Conservation (phyloP, 2,888 invertebrate species). For the Spodoptera littoralis region DNA sequence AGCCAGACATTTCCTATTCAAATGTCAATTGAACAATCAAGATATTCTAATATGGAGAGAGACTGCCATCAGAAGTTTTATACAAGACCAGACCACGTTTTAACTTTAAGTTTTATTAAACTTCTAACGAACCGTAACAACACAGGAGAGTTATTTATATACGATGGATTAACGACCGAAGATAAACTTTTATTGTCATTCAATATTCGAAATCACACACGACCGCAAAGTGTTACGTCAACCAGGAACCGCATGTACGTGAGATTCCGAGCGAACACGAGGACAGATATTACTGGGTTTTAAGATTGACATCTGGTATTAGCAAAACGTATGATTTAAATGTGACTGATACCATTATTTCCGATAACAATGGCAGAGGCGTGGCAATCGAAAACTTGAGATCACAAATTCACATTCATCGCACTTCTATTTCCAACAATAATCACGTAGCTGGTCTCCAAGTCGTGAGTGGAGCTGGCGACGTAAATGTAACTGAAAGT, state of each 20-base stretch:
- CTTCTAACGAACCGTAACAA: constrained; percentile 93
- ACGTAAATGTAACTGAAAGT: constrained; percentile 97
- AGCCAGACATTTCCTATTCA: constrained; percentile 96
- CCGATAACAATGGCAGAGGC: constrained; percentile 98
- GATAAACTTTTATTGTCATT: constrained; percentile 92
- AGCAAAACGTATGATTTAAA: constrained; percentile 95
- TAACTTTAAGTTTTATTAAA: constrained; percentile 96
- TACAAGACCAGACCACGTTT: constrained; percentile 92
- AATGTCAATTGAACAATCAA: constrained; percentile 94
- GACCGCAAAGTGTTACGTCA: constrained; percentile 96
- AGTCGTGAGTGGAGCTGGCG: constrained; percentile 96
- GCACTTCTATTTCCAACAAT: constrained; percentile 95
- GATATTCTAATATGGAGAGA: constrained; percentile 91
- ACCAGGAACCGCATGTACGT: constrained; percentile 94
- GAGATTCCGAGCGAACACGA: constrained; percentile 92
- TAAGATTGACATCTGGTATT: constrained; percentile 93
- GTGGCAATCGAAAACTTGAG: constrained; percentile 97
- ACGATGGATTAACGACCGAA: constrained; percentile 92
- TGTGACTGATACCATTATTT: constrained; percentile 94
- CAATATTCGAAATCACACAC: constrained; percentile 94
- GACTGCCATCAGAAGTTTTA: constrained; percentile 94
- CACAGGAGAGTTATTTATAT: constrained; percentile 92
- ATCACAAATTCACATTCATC: constrained; percentile 95
- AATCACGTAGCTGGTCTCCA: constrained; percentile 97
- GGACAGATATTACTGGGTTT: constrained; percentile 93